A percentile compares a stretch with the other conserved stretches of the same genome.
Evolutionary conservation across 1,140 invertebrate species (phyloP).

Genomic region (Carposina sasakii): DNA sequence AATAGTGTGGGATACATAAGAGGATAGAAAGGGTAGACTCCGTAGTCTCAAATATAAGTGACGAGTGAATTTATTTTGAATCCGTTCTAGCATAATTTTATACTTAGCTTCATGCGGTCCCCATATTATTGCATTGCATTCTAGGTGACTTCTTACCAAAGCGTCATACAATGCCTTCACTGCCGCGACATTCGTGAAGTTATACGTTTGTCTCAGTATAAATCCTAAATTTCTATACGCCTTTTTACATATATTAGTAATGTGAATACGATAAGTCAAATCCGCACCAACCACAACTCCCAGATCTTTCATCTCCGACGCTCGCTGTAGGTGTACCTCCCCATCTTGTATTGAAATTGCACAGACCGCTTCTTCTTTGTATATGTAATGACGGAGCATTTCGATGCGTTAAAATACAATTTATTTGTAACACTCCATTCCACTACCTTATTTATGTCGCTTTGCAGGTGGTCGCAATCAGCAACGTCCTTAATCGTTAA

Average conservation of each 20-base stretch:
- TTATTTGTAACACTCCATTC: slow-evolving; percentile 4
- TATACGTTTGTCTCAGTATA: not conserved
- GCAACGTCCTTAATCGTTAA: not conserved
- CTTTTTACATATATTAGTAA: slow-evolving; percentile 3
- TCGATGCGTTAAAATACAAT: not conserved
- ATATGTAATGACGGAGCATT: not conserved
- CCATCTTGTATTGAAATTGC: not conserved
- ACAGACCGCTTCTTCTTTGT: not conserved
- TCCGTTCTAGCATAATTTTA: not conserved
- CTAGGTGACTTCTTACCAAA: not conserved
- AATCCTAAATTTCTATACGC: slow-evolving; percentile 3
- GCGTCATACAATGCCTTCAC: not conserved
- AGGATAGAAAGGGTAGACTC: too few species aligned
- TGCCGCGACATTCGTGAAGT: not conserved
- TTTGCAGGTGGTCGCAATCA: not conserved
- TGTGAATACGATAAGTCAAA: not conserved
- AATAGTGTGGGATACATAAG: too few species aligned
- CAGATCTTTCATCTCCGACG: not conserved
- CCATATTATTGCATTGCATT: slow-evolving; percentile 1
- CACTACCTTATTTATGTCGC: not conserved
- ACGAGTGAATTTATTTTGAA: not conserved
- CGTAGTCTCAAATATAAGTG: too few species aligned
- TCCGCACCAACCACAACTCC: not conserved
- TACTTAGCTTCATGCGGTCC: not conserved
- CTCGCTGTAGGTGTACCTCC: not conserved